These are phyloP conservation scores for Delichon dasypus DNA, from an alignment of 2,797 vertebrate genomes.

Conservation along the genomic window DNA sequence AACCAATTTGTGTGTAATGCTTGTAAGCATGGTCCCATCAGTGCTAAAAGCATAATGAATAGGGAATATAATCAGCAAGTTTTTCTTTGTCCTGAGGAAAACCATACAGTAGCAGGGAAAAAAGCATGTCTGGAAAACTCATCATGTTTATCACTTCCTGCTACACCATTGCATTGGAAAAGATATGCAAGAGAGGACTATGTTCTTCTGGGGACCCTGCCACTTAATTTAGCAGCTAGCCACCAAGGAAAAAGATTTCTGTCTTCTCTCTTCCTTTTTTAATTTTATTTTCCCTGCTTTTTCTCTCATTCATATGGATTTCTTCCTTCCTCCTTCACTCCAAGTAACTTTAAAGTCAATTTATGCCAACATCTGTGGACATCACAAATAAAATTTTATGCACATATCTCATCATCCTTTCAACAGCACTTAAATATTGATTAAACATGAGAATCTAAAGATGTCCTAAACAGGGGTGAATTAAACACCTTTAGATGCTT, in stretches of 20 bases:
- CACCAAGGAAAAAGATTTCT: background rate
- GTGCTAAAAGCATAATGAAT: background rate
- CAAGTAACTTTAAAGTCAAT: background rate
- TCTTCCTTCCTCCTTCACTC: background rate
- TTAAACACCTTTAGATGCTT: background rate
- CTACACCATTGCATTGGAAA: background rate
- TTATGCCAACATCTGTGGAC: background rate
- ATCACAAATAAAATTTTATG: background rate
- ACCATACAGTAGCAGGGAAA: background rate
- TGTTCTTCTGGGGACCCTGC: background rate
- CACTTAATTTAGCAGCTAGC: background rate
- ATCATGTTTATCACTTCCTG: background rate
- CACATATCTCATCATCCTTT: background rate
- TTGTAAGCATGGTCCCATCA: background rate
- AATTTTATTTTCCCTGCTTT: rapidly evolving
- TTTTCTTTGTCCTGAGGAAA: background rate
- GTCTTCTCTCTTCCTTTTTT: background rate
- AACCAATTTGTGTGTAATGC: background rate
- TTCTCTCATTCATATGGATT: background rate
- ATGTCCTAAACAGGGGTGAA: background rate
- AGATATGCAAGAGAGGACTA: background rate
- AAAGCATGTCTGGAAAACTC: background rate
- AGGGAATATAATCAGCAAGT: too few species aligned
- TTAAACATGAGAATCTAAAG: background rate
- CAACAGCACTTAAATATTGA: background rate